Evolutionary conservation across 2,113 vertebrate genomes (phyloP), one percentile per base, ranked within the genome.

Genomic region (Pseudopipra pipra): DNA sequence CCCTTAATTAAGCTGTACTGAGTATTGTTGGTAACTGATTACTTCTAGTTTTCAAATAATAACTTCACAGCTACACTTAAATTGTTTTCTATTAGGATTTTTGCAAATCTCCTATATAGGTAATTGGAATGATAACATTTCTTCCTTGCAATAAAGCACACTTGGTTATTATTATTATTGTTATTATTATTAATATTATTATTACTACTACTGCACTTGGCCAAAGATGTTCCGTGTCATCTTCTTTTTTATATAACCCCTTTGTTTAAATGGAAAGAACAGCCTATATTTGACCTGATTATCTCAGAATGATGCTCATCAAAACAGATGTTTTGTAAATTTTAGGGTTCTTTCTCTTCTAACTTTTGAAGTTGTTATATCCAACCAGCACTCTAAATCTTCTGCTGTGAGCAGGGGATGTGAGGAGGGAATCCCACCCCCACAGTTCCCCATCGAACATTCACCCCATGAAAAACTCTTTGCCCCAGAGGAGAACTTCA

Each of bases 281-380:
- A 33, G 47, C 11, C 55, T 58, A 8, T 44, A 61, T 72, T 77
- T 56, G 73, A 79, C 13, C 27, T 91, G 55, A 82, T 54, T 43
- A 73, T 84, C 55, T 90, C 59, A 85, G 47, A 91, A 87, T 43
- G 63, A 61, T 44, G 31, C 8, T 70, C 11, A 24, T 5, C 25
- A 27, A 51, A 51, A 19, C 18, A 59, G 35, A 61, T 2, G 1
- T 55, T 81, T 65, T 71, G 27, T 52, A 87, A 61, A 87, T 67
- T 49, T 72, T 16, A 74, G 41, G 9, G 21, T 30, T 41, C 2
- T 28, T 68, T 74, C 30, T 84, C 27, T 65, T 58, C 1, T 7
- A 95, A 93, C 82, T 89, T 72, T 92, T 78, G 43, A 80, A 94
- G 75, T 56, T 85, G 6, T 94, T 96, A 51, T 39, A 90, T 51